Percentiles rank a stretch among this genome's conserved stretches.
Evolutionary conservation across 1,140 invertebrate genomes (phyloP).

Genomic region (Babylonia areolata): DNA sequence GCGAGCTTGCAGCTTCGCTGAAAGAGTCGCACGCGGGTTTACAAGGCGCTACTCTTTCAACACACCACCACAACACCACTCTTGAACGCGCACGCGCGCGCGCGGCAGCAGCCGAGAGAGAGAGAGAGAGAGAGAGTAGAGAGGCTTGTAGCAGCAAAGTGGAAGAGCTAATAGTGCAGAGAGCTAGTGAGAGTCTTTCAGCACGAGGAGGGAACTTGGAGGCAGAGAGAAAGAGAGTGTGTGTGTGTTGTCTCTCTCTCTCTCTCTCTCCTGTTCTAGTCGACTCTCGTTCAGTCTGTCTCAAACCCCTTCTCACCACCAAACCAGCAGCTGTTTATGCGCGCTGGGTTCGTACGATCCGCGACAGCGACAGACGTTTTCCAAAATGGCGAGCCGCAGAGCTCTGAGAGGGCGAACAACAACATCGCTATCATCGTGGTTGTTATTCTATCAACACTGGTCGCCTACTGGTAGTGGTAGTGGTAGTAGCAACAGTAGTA

Average conservation of each 20-base stretch:
- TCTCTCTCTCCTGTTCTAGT: neutral
- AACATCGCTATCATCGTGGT: too few species aligned
- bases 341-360: too few species aligned
- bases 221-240: neutral
- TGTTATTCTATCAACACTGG: neutral
- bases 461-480: neutral
- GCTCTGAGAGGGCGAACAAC: neutral
- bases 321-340: slow-evolving; percentile 22
- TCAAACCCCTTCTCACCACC: neutral
- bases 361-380: slow-evolving; percentile 3
- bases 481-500: too few species aligned
- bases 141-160: neutral
- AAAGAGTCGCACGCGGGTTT: too few species aligned
- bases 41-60: too few species aligned
- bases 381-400: slow-evolving; percentile 28
- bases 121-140: neutral
- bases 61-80: too few species aligned
- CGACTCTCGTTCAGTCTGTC: neutral
- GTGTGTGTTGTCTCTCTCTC: neutral
- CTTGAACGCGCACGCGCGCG: too few species aligned
- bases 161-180: slow-evolving; percentile 12
- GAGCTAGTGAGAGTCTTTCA: neutral
- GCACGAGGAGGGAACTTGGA: neutral
- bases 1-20: too few species aligned
- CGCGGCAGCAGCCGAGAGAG: neutral